phyloP scores from a whole-genome alignment of 2,888 invertebrate genomes.

The Gymnocheta viridis region DNA sequence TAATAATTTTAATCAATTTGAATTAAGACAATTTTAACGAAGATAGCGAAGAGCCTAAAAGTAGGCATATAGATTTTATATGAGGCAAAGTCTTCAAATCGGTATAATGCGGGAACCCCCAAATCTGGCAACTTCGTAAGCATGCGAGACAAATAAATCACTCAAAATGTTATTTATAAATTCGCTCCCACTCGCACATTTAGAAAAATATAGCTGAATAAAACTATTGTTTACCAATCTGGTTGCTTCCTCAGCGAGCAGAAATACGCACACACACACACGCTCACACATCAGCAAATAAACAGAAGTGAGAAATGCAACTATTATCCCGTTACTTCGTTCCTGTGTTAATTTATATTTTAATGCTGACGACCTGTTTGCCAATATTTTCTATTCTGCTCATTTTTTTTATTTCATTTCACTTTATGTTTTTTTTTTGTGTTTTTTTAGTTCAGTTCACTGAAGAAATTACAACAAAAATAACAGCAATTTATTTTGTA shows the following conservation, averaged over 20 bases:
- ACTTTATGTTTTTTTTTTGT: background rate
- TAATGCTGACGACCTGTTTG: slow-evolving; percentile 1
- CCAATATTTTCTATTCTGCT: background rate
- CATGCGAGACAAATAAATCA: background rate
- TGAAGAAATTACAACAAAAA: background rate
- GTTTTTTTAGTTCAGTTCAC: background rate
- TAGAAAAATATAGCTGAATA: background rate
- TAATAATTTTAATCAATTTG: too few species aligned
- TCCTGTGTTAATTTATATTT: slow-evolving; percentile 8
- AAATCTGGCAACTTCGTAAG: too few species aligned
- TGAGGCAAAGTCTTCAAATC: too few species aligned
- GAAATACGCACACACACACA: background rate
- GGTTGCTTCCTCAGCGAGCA: background rate
- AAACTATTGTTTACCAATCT: background rate
- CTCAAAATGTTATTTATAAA: background rate
- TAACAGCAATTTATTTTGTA: background rate
- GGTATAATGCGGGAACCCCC: too few species aligned
- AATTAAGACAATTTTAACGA: too few species aligned
- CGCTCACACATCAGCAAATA: background rate
- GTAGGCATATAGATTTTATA: too few species aligned
- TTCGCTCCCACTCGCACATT: background rate
- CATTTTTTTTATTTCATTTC: background rate
- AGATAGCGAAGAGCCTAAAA: too few species aligned
- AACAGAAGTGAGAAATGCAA: too few species aligned
- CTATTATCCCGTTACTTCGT: too few species aligned